Conservation (phyloP, 1,140 invertebrate species). For the Drosophila asahinai region DNA sequence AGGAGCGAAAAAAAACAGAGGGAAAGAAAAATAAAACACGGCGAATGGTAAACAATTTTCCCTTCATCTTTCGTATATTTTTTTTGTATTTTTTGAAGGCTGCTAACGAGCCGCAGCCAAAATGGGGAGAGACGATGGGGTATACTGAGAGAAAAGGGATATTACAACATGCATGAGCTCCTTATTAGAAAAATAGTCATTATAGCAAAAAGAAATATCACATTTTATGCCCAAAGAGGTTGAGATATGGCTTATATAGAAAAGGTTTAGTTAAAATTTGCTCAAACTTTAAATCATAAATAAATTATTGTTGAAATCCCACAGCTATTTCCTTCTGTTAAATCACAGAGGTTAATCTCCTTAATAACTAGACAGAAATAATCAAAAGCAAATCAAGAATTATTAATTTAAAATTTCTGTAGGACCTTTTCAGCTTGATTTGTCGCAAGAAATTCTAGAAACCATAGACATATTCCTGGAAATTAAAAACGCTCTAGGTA, state of each 20-base stretch:
- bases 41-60: conserved; percentile 24
- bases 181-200: too few species aligned
- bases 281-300: too few species aligned
- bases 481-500: neutral
- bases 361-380: neutral
- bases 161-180: too few species aligned
- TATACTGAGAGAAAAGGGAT: neutral
- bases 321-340: too few species aligned
- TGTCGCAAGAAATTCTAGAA: neutral
- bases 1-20: neutral
- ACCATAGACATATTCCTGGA: neutral
- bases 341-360: neutral
- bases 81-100: conserved; percentile 1
- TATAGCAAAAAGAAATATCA: too few species aligned
- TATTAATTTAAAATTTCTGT: too few species aligned
- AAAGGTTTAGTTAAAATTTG: too few species aligned
- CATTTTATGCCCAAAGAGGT: too few species aligned
- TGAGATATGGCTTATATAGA: too few species aligned
- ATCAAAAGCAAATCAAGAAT: neutral
- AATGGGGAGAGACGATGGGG: neutral
- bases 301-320: too few species aligned
- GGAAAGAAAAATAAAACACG: conserved; percentile 10
- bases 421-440: fast-evolving
- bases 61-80: conserved; percentile 18
- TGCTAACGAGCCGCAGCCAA: conserved; percentile 19